Conservation (phyloP, 2,888 invertebrate genomes). For the Phymatocera aterrima region DNA sequence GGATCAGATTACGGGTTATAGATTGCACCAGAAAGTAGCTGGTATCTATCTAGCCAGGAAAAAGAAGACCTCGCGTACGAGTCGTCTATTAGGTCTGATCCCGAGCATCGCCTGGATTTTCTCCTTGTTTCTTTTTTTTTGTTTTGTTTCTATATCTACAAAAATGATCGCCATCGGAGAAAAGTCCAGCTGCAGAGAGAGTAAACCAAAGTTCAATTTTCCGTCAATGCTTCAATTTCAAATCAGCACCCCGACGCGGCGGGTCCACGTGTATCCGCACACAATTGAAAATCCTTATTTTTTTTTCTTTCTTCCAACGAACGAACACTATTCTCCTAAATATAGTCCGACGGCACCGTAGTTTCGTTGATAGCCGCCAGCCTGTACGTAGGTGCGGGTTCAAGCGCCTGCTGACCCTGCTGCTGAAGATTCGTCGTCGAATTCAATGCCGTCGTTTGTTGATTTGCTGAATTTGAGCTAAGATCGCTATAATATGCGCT, state of each 20-base stretch:
- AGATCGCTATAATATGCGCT: conserved; percentile 86
- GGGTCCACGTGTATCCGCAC: background rate
- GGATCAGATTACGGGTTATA: conserved; percentile 29
- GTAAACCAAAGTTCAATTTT: background rate
- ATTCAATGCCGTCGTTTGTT: conserved; percentile 57
- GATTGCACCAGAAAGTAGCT: background rate
- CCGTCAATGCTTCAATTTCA: background rate
- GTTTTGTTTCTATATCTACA: background rate
- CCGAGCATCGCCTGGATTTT: background rate
- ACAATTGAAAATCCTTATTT: background rate
- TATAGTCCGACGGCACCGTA: conserved; percentile 71
- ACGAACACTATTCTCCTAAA: conserved; percentile 57
- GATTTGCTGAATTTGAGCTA: conserved; percentile 71
- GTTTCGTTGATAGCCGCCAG: conserved; percentile 72
- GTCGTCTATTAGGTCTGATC: too few relatives aligned
- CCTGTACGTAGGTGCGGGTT: conserved; percentile 63
- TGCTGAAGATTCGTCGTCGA: conserved; percentile 55
- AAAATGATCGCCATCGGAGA: background rate
- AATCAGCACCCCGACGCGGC: background rate
- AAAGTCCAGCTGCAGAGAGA: too few relatives aligned
- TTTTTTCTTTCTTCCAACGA: background rate
- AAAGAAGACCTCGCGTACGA: background rate
- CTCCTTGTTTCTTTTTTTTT: background rate
- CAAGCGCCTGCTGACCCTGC: conserved; percentile 57
- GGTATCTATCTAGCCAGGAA: background rate